Evolutionary conservation across 1,140 invertebrate genomes (phyloP).

Genomic region (Pseudomyrmex sp.): DNA sequence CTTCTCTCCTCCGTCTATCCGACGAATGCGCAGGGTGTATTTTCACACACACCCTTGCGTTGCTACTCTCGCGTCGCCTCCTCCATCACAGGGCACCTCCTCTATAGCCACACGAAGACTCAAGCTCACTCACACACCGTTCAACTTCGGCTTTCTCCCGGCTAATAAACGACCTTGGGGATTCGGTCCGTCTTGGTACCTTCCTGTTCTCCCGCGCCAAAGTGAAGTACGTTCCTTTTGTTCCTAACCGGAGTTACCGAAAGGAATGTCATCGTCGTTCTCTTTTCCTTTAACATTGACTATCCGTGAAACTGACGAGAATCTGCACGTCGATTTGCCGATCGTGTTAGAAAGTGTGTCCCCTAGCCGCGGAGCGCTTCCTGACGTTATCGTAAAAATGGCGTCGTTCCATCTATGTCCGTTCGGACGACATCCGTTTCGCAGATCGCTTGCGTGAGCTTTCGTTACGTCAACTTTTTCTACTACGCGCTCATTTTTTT

Average conservation of each 20-base stretch:
- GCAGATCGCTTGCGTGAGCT: not conserved
- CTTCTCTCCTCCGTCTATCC: not conserved
- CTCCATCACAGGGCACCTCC: conserved; percentile 5
- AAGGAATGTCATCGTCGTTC: conserved; percentile 31
- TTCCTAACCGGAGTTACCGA: conserved; percentile 53
- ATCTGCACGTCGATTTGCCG: conserved; percentile 39
- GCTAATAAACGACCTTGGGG: conserved; percentile 63
- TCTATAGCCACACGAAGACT: conserved; percentile 12
- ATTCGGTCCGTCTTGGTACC: conserved; percentile 54
- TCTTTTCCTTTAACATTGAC: not conserved
- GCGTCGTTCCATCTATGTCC: conserved; percentile 33
- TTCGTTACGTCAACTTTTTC: conserved; percentile 8
- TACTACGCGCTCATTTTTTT: conserved; percentile 28
- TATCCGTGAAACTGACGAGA: not conserved
- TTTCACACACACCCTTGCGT: conserved; percentile 8
- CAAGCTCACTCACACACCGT: conserved; percentile 23
- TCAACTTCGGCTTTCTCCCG: conserved; percentile 44
- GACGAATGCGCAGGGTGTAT: not conserved
- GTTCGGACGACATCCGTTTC: conserved; percentile 40
- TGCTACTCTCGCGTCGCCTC: conserved; percentile 7
- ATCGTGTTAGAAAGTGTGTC: conserved; percentile 32
- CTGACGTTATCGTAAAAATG: conserved; percentile 30
- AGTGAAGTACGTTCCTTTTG: conserved; percentile 50
- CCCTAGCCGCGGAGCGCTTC: not conserved
- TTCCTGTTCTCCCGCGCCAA: conserved; percentile 12